A percentile compares a stretch with the other conserved stretches of the same genome.
phyloP scores from a whole-genome alignment of 2,888 invertebrate species.

The Liopterus haemorrhoidalis region DNA sequence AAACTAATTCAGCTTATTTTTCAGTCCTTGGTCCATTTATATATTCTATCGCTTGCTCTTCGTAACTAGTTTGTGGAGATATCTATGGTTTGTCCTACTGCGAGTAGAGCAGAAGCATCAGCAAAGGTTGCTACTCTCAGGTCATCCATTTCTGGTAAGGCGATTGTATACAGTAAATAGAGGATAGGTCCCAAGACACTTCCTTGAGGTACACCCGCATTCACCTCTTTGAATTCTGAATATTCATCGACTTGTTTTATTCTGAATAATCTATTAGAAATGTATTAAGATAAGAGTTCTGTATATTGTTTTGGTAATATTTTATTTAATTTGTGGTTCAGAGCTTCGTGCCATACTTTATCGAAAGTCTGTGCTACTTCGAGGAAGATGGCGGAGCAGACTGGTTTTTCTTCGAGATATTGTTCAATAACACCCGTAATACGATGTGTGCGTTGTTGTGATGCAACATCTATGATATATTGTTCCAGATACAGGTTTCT shows the following conservation, averaged over 20 bases:
- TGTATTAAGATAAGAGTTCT: conserved; percentile 17
- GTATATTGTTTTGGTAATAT: conserved; percentile 17
- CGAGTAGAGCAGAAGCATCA: conserved; percentile 26
- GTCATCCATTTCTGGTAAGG: conserved; percentile 19
- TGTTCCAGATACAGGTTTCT: too few relatives aligned
- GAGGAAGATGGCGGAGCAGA: too few relatives aligned
- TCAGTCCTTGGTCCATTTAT: conserved; percentile 30
- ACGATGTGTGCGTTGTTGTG: too few relatives aligned
- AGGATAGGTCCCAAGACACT: conserved; percentile 14
- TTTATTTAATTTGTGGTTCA: too few relatives aligned
- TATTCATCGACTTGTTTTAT: conserved; percentile 18
- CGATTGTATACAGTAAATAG: conserved; percentile 25
- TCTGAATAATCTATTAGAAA: conserved; percentile 19
- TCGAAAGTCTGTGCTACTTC: too few relatives aligned
- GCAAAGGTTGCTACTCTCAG: conserved; percentile 25
- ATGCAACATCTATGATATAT: too few relatives aligned
- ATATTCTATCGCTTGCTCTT: conserved; percentile 20
- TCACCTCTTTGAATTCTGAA: conserved; percentile 2
- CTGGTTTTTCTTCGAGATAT: too few relatives aligned
- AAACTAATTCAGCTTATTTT: conserved; percentile 30
- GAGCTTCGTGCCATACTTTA: too few relatives aligned
- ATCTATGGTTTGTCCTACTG: conserved; percentile 9
- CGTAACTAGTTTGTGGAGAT: conserved; percentile 17
- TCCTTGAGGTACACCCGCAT: conserved; percentile 12
- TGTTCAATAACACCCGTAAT: too few relatives aligned